Conservation (phyloP, 1,140 invertebrate species). For the Anagrus nilaparvatae region DNA sequence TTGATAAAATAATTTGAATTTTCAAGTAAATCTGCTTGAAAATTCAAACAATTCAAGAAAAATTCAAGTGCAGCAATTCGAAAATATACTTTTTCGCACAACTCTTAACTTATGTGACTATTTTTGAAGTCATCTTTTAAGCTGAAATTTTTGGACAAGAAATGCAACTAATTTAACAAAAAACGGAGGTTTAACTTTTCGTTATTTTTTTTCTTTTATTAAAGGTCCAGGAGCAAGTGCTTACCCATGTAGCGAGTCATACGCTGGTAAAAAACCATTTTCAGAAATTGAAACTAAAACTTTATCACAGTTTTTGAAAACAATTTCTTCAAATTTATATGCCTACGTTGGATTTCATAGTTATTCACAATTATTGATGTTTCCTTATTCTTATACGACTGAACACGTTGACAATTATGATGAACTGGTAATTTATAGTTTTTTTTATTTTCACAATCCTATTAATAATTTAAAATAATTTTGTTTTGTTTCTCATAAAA, state of each 20-base stretch:
- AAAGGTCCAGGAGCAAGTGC: conserved; percentile 52
- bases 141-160: too few relatives aligned
- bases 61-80: not conserved
- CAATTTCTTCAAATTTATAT: conserved; percentile 44
- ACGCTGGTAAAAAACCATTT: conserved; percentile 54
- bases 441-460: not conserved
- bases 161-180: too few relatives aligned
- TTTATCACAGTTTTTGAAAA: conserved; percentile 43
- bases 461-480: not conserved
- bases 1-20: not conserved
- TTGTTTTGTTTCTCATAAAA: conserved; percentile 27
- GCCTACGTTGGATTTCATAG: conserved; percentile 68
- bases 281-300: conserved; percentile 63
- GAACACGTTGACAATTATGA: conserved; percentile 50
- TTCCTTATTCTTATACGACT: conserved; percentile 57
- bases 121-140: too few relatives aligned
- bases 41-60: not conserved
- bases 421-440: conserved; percentile 45
- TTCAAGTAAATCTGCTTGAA: not conserved
- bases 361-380: conserved; percentile 59
- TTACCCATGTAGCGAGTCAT: conserved; percentile 59
- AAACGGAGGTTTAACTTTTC: not conserved
- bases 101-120: not conserved
- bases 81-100: not conserved
- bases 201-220: not conserved